phyloP scores from a whole-genome alignment of 2,888 invertebrate species.

The Synergus itoensis region DNA sequence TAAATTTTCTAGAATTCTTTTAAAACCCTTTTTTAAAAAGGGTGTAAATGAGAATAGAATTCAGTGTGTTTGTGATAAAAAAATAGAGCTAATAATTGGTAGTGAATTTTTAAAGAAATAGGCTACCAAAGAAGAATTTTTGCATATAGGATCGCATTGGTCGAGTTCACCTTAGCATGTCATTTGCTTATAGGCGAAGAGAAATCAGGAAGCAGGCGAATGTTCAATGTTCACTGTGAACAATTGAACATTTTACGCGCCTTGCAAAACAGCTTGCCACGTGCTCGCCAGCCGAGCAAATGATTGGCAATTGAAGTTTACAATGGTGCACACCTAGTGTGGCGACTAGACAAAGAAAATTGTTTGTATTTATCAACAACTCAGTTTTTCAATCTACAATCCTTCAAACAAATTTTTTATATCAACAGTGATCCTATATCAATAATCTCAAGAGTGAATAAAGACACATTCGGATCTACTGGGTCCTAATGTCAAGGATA shows the following conservation, averaged over 20 bases:
- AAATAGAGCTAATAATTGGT: too few relatives aligned
- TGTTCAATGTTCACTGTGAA: constrained; percentile 37
- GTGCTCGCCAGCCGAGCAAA: constrained; percentile 38
- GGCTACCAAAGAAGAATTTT: neutral
- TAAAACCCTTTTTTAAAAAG: too few relatives aligned
- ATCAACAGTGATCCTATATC: neutral
- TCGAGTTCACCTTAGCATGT: neutral
- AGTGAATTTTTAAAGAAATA: neutral
- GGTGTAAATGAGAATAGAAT: too few relatives aligned
- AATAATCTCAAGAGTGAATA: neutral
- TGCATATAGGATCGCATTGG: neutral
- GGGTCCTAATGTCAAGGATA: neutral
- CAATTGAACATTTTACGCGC: constrained; percentile 31
- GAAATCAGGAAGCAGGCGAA: constrained; percentile 38
- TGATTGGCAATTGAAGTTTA: constrained; percentile 38
- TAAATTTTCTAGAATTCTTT: too few relatives aligned
- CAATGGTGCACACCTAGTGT: constrained; percentile 30
- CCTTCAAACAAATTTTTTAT: neutral
- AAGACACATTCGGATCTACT: neutral
- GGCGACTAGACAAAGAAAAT: constrained; percentile 29
- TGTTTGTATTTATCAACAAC: constrained; percentile 8
- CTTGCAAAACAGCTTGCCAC: constrained; percentile 31
- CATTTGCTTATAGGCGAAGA: constrained; percentile 27
- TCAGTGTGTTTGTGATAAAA: too few relatives aligned
- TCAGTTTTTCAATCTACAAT: neutral